These are phyloP conservation scores for Bostrychus sinensis DNA, from an alignment of 2,113 vertebrate genomes.

Conservation along the genomic window DNA sequence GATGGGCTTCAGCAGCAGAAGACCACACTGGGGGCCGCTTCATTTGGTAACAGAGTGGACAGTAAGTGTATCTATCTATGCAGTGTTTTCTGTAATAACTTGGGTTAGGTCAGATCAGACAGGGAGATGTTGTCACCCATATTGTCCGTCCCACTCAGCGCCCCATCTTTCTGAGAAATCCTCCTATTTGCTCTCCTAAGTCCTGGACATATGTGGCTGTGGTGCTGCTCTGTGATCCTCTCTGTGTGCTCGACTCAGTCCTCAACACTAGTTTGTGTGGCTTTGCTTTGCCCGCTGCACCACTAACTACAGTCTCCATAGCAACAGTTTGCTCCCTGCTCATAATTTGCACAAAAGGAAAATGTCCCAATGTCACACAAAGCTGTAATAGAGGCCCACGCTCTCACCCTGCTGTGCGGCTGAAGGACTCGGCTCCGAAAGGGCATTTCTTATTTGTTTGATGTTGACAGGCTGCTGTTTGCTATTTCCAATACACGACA, in stretches of 20 bases:
- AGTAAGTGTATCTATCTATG: constrained; percentile 30
- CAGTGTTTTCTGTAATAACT: constrained; percentile 16
- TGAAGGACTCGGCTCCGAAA: constrained; percentile 45
- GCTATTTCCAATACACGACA: constrained; percentile 21
- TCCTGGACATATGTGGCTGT: constrained; percentile 14
- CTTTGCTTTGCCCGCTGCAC: constrained; percentile 54
- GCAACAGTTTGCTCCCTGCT: constrained; percentile 71
- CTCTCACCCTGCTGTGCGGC: constrained; percentile 38
- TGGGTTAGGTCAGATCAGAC: not conserved
- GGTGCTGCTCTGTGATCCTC: constrained; percentile 38
- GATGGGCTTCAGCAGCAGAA: too few relatives aligned
- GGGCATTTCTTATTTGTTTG: constrained; percentile 34
- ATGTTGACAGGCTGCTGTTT: constrained; percentile 40
- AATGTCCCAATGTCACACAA: constrained; percentile 59
- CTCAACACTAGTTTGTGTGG: constrained; percentile 50
- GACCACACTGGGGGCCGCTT: too few relatives aligned
- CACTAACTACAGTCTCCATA: constrained; percentile 74
- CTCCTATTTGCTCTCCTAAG: constrained; percentile 43
- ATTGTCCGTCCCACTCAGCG: constrained; percentile 6
- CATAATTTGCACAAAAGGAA: constrained; percentile 68
- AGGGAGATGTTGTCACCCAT: constrained; percentile 17
- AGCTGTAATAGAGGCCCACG: constrained; percentile 43
- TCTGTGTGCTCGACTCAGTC: constrained; percentile 49
- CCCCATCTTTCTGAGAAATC: constrained; percentile 14
- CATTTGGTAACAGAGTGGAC: too few relatives aligned